These are phyloP conservation scores for Pyrgilauda ruficollis DNA, from an alignment of 2,113 vertebrate species.

Conservation along the genomic window DNA sequence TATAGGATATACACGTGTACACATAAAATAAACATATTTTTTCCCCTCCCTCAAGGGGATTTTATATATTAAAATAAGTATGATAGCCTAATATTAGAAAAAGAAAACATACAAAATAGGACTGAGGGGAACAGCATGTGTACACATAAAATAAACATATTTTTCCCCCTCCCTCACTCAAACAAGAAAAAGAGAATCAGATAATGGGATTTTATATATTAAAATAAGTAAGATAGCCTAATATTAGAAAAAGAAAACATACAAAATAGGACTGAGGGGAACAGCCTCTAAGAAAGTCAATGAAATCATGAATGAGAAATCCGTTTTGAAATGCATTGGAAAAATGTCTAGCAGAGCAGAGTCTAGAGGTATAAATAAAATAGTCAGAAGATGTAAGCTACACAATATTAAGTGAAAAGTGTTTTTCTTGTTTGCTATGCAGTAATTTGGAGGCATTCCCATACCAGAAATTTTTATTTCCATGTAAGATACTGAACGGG, in stretches of 20 bases:
- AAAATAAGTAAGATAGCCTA: neutral
- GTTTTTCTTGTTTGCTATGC: neutral
- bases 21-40: neutral
- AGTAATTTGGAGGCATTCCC: neutral
- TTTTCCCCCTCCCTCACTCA: accelerated
- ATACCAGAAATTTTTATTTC: neutral
- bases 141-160: neutral
- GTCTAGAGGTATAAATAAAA: neutral
- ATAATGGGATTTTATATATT: too few species aligned
- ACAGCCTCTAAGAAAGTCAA: neutral
- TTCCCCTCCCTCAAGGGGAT: accelerated
- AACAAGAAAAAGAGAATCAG: neutral
- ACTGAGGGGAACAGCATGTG: neutral
- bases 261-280: neutral
- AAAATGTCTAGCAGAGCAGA: neutral
- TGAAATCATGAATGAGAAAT: neutral
- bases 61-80: neutral
- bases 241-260: neutral
- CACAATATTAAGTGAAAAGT: neutral
- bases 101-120: neutral
- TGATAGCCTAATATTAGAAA: neutral
- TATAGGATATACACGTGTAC: neutral
- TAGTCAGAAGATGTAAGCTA: neutral
- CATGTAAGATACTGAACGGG: neutral
- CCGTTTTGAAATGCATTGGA: neutral